Evolutionary conservation across 2,888 invertebrate genomes (phyloP).

Genomic region (Perizoma affinitatum): DNA sequence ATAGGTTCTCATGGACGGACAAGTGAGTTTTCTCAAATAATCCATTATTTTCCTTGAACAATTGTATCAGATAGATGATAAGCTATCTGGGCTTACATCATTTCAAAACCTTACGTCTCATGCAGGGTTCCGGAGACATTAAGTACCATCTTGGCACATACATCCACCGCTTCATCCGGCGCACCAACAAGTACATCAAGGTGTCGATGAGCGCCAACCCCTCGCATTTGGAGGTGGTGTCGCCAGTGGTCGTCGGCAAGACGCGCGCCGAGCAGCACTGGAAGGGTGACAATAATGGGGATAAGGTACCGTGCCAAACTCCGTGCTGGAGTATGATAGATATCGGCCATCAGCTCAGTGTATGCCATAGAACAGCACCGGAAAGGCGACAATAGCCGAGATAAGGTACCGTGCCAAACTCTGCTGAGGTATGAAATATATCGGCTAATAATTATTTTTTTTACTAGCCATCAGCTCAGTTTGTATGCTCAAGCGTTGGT

Average conservation of each 20-base stretch:
- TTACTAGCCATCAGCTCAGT: slow-evolving; percentile 95
- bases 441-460: too few species aligned
- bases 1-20: too few species aligned
- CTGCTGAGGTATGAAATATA: too few species aligned
- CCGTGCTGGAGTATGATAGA: too few species aligned
- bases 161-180: slow-evolving; percentile 89
- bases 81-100: background rate
- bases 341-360: slow-evolving; percentile 90
- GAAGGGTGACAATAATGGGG: slow-evolving; percentile 89
- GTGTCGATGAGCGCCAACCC: slow-evolving; percentile 96
- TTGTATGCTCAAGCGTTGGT: too few species aligned
- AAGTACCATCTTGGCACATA: slow-evolving; percentile 97
- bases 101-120: background rate
- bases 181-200: slow-evolving; percentile 90
- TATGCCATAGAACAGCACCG: slow-evolving; percentile 92
- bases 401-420: slow-evolving; percentile 62
- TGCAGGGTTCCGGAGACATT: slow-evolving; percentile 93
- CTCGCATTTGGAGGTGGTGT: slow-evolving; percentile 96
- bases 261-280: slow-evolving; percentile 94
- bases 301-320: slow-evolving; percentile 62
- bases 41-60: too few species aligned
- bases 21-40: too few species aligned
- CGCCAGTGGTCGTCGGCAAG: slow-evolving; percentile 95
- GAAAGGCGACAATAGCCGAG: slow-evolving; percentile 89
- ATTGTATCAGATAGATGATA: too few species aligned